Evolutionary conservation across 2,797 vertebrate genomes (phyloP), one percentile per base, ranked within the genome.

Genomic region (Takifugu ocellatus): DNA sequence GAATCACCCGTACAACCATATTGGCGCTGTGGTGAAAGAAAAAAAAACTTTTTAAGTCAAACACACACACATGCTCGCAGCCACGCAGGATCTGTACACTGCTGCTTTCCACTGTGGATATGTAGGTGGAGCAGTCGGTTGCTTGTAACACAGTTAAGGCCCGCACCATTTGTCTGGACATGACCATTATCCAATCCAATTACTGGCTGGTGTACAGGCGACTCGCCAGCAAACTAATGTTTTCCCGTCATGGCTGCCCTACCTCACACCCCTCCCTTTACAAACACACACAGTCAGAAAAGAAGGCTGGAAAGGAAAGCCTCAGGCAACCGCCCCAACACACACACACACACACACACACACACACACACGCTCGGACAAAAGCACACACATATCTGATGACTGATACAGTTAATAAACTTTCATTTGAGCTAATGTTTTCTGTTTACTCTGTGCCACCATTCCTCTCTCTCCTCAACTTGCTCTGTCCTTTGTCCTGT

Each of bases 331-430:
- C 70, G 63, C 21, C 68, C 79, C 74, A 52, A 63, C 56, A 58
- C 58, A 51, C 25, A 62, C 49, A 24, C 36, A 70, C 49, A 51
- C 50, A 70, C 66, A 72, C 80, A 75, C 55, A 24, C 36, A 70
- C 49, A 51, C 50, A 70, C 66, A 72, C 80, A 75, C 55, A 66
- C 57, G 74, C 49, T 68, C 67, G 70, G 78, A 75, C 53, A 64
- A 54, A 58, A 51, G 47, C 25, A 65, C 48, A 24, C 43, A 70
- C 48, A 51, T 52, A 53, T 76, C 75, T 74, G 79, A 74, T 86
- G 86, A 87, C 74, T 86, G 85, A 89, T 89, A 84, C 85, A 85
- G 85, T 83, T 87, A 89, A 86, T 90, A 90, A 89, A 90, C 84
- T 87, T 89, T 89, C 80, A 88, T 89, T 90, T 88, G 88, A 86